phyloP scores from a whole-genome alignment of 2,797 vertebrate species.

The Anabacerthia variegaticeps region DNA sequence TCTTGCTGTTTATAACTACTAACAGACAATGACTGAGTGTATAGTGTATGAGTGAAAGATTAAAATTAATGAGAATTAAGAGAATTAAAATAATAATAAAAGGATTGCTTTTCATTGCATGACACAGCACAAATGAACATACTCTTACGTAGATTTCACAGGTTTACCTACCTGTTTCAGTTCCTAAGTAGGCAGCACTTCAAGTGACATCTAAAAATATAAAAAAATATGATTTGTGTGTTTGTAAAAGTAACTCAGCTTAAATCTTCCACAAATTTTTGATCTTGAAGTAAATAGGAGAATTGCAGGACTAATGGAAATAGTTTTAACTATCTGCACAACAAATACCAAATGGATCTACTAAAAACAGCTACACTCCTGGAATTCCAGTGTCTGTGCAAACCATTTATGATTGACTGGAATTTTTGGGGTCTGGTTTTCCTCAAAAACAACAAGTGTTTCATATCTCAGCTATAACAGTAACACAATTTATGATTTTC shows the following conservation, averaged over 20 bases:
- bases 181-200: not conserved
- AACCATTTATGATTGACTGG: not conserved
- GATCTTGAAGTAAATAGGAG: not conserved
- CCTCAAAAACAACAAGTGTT: not conserved
- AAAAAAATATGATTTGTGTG: not conserved
- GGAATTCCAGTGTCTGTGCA: not conserved
- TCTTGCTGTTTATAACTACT: not conserved
- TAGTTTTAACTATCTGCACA: not conserved
- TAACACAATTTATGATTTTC: not conserved
- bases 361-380: not conserved
- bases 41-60: not conserved
- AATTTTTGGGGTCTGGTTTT: not conserved
- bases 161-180: not conserved
- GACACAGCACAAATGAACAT: not conserved
- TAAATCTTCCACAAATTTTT: not conserved
- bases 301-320: not conserved
- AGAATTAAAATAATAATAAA: not conserved
- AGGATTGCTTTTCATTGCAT: not conserved
- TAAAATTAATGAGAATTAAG: not conserved
- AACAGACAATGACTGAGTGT: not conserved
- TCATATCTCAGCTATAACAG: not conserved
- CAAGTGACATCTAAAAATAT: not conserved
- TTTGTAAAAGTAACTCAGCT: not conserved
- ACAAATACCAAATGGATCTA: not conserved
- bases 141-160: not conserved